These are phyloP conservation scores for Uloborus plumipes DNA, from an alignment of 2,888 invertebrate genomes.

Conservation along the genomic window DNA sequence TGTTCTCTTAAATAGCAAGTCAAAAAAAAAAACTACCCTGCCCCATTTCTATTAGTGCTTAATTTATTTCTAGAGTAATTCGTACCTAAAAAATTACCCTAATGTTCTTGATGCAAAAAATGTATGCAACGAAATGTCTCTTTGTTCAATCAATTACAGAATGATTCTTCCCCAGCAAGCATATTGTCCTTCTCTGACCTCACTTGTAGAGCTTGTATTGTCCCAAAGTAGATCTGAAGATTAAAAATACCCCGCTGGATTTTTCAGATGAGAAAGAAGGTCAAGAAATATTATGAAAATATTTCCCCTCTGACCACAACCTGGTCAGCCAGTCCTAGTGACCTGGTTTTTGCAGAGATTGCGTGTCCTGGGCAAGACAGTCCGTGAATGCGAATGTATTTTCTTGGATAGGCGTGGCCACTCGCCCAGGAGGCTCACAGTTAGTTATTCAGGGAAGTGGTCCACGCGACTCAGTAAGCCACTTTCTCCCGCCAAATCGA, in stretches of 20 bases:
- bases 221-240: not conserved
- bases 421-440: not conserved
- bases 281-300: constrained; percentile 11
- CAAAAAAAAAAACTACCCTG: not conserved
- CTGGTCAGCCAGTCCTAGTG: constrained; percentile 13
- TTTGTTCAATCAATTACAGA: not conserved
- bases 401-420: constrained; percentile 16
- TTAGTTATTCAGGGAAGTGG: constrained; percentile 24
- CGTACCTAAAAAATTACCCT: too few species aligned
- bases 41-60: not conserved
- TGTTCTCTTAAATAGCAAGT: too few species aligned
- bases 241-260: not conserved
- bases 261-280: not conserved
- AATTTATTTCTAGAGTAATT: too few species aligned
- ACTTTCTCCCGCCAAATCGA: constrained; percentile 18
- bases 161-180: not conserved
- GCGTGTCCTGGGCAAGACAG: constrained; percentile 13
- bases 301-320: constrained; percentile 10
- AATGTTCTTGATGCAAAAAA: too few species aligned
- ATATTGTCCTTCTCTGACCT: too few species aligned
- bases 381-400: not conserved
- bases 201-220: too few species aligned
- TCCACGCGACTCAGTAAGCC: too few species aligned
- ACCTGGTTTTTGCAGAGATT: constrained; percentile 20
- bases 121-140: not conserved